Evolutionary conservation across 1,140 invertebrate species (phyloP).

Genomic region (Pseudomyrmex gracilis): DNA sequence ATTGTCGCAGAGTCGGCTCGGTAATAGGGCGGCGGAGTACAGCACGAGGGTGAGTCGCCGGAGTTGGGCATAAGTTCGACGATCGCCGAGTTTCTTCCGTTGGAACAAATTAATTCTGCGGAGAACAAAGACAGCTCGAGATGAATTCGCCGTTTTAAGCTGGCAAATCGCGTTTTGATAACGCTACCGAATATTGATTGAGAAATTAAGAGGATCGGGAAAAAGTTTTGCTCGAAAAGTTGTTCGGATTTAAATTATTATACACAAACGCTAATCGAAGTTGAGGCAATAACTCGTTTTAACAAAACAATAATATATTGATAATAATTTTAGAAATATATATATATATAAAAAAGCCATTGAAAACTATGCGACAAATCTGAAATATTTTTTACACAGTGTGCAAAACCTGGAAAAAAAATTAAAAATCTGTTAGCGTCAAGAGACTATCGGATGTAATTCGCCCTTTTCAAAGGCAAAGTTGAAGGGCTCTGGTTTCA

Average conservation of each 20-base stretch:
- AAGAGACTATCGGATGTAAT: constrained; percentile 1
- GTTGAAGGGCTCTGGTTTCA: constrained; percentile 18
- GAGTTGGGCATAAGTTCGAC: constrained; percentile 34
- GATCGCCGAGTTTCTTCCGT: constrained; percentile 69
- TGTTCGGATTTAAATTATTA: background rate
- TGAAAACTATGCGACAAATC: background rate
- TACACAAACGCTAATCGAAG: too few relatives aligned
- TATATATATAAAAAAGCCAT: background rate
- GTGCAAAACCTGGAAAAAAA: background rate
- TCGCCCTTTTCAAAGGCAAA: background rate
- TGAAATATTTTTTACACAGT: background rate
- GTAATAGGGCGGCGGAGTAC: constrained; percentile 56
- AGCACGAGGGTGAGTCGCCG: constrained; percentile 20
- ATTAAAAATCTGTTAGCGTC: constrained; percentile 25
- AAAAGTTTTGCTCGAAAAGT: background rate
- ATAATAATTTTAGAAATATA: too few relatives aligned
- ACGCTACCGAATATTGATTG: constrained; percentile 14
- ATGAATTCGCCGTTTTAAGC: constrained; percentile 57
- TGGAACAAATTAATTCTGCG: constrained; percentile 78
- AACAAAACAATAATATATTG: too few relatives aligned
- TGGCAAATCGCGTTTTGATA: constrained; percentile 36
- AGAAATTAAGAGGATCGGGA: background rate
- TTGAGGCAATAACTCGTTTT: too few relatives aligned
- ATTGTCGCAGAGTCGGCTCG: constrained; percentile 68
- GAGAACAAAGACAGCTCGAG: constrained; percentile 75